Conservation (phyloP, 2,888 invertebrate species). For the Choreutis nemorana region DNA sequence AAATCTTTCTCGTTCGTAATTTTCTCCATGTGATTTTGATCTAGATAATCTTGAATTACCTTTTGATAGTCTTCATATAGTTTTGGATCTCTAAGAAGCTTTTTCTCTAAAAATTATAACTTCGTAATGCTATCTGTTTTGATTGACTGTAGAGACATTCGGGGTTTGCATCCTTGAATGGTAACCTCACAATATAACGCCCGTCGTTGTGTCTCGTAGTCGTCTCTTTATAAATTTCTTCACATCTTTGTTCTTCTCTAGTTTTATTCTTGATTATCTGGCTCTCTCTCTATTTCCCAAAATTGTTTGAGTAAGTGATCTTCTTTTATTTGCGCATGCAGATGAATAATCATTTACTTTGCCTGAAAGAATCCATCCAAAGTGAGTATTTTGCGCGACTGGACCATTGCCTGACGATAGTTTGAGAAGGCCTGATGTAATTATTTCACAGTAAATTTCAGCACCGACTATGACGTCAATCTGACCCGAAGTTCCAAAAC, state of each 20-base stretch:
- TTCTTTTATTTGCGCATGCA: conserved; percentile 6
- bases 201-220: conserved; percentile 9
- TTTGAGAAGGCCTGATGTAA: no score
- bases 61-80: conserved; percentile 10
- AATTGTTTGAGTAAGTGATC: conserved; percentile 10
- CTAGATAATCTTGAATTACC: conserved; percentile 13
- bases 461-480: no score
- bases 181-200: conserved; percentile 8
- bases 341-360: no score
- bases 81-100: conserved; percentile 7
- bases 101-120: conserved; percentile 8
- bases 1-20: no score
- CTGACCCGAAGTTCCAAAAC: no score
- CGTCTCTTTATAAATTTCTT: conserved; percentile 6
- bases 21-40: conserved; percentile 12
- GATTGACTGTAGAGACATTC: conserved; percentile 8
- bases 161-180: conserved; percentile 7
- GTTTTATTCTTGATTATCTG: conserved; percentile 4
- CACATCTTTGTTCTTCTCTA: conserved; percentile 7
- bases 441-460: no score
- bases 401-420: no score
- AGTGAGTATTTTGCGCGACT: no score
- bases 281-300: conserved; percentile 11
- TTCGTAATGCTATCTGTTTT: conserved; percentile 7
- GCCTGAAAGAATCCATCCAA: no score